Evolutionary conservation across 1,140 invertebrate genomes (phyloP).

Genomic region (Heliconius congener): DNA sequence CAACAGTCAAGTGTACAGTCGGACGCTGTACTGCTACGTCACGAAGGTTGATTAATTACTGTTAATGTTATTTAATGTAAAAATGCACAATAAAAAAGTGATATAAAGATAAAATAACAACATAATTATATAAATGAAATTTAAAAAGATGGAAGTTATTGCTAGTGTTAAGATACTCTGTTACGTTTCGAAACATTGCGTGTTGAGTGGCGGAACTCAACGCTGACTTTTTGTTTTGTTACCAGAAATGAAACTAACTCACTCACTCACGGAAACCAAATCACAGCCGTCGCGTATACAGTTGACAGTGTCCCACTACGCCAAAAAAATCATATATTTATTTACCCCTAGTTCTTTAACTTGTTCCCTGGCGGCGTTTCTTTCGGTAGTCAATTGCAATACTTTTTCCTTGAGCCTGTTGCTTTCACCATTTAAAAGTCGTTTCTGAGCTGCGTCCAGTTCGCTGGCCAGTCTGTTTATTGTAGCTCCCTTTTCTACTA

Average conservation of each 20-base stretch:
- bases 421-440: slow-evolving; percentile 57
- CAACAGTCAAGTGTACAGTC: too few relatives aligned
- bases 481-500: slow-evolving; percentile 81
- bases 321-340: not conserved
- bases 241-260: not conserved
- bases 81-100: too few relatives aligned
- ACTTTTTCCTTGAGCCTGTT: slow-evolving; percentile 65
- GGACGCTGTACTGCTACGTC: too few relatives aligned
- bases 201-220: not conserved
- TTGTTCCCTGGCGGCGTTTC: slow-evolving; percentile 67
- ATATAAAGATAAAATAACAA: too few relatives aligned
- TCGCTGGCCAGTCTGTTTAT: slow-evolving; percentile 80
- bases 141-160: too few relatives aligned
- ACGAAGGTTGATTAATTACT: too few relatives aligned
- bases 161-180: not conserved
- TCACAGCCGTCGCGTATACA: not conserved
- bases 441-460: slow-evolving; percentile 77
- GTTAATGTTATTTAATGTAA: too few relatives aligned
- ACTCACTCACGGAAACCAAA: not conserved
- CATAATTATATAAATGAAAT: too few relatives aligned
- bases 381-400: slow-evolving; percentile 61
- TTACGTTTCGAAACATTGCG: not conserved
- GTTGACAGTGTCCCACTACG: not conserved
- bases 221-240: not conserved
- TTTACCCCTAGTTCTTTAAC: slow-evolving; percentile 75